phyloP scores from a whole-genome alignment of 1,140 invertebrate species.

The Belonocnema kinseyi region DNA sequence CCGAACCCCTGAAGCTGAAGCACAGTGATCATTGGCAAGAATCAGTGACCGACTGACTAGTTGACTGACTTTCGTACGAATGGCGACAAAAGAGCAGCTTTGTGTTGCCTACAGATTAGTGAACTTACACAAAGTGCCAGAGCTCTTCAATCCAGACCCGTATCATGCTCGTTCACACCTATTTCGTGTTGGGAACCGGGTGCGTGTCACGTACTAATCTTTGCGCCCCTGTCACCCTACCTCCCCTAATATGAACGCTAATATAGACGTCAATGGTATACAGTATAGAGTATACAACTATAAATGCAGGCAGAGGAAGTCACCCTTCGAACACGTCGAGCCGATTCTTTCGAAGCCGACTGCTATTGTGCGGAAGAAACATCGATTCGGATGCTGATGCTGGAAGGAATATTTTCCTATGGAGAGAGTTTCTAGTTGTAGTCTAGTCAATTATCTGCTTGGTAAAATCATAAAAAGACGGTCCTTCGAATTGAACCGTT shows the following conservation, averaged over 20 bases:
- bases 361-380: constrained; percentile 16
- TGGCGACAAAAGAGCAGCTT: constrained; percentile 47
- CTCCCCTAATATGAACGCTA: constrained; percentile 35
- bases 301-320: constrained; percentile 34
- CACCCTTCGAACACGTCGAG: constrained; percentile 40
- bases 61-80: constrained; percentile 40
- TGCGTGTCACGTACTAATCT: constrained; percentile 36
- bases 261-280: constrained; percentile 50
- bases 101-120: constrained; percentile 64
- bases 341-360: constrained; percentile 34
- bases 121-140: constrained; percentile 59
- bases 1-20: not conserved
- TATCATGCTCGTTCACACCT: constrained; percentile 48
- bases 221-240: constrained; percentile 11
- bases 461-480: constrained; percentile 31
- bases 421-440: constrained; percentile 44
- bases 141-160: constrained; percentile 22
- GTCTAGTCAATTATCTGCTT: constrained; percentile 47
- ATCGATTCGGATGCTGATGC: constrained; percentile 40
- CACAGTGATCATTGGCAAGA: not conserved
- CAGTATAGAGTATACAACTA: not conserved
- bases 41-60: constrained; percentile 22
- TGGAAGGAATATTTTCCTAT: constrained; percentile 37
- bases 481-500: constrained; percentile 8
- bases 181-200: constrained; percentile 42